Base-by-base conservation (phyloP, 2,888 invertebrate genomes). In the Heteromyza rotundicornis region DNA sequence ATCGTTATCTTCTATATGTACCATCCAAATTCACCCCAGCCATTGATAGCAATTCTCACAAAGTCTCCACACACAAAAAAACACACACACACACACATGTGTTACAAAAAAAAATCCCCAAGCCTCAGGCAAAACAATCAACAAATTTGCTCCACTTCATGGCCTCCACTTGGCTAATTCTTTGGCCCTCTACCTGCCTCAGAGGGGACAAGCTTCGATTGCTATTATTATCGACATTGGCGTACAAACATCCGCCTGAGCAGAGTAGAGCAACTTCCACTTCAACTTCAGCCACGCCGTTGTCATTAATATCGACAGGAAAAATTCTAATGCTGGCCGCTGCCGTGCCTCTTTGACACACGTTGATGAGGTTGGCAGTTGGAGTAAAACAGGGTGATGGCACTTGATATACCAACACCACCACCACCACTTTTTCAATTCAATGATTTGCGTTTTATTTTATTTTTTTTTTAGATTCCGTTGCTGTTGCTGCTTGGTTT, bases 401-500 rank as follows among this genome's bases (percentile, higher is more conserved):
- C 40, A 40, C 40, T 40, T 17, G 54, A 57, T 54, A n/a, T n/a
- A n/a, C n/a, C n/a, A n/a, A n/a, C n/a, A n/a, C n/a, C n/a, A 32
- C 53, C 61, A 57, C 57, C 57, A 57, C 27, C 47, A 49, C 57
- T 54, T 62, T 52, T 62, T 53, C 61, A 57, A 49, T 53, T 62
- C 47, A 57, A 44, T 49, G 61, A 54, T 44, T 60, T 16, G 14
- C 17, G 27, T 27, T 27, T 27, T 27, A 5, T 32, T 32, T 32
- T 32, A 32, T 12, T 32, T 5, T 32, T 12, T 8, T 12, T 32
- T 32, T 32, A 5, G 12, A 32, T 32, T 12, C 32, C 32, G 12
- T 12, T 40, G 10, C 40, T 40, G 40, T 5, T 47, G 47, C 17
- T 19, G 8, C 3, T 20, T 17, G 14, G 23, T 2, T 16, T 22